These are phyloP conservation scores for Triplophysa bombifrons DNA, from an alignment of 2,797 vertebrate genomes.

Conservation along the genomic window DNA sequence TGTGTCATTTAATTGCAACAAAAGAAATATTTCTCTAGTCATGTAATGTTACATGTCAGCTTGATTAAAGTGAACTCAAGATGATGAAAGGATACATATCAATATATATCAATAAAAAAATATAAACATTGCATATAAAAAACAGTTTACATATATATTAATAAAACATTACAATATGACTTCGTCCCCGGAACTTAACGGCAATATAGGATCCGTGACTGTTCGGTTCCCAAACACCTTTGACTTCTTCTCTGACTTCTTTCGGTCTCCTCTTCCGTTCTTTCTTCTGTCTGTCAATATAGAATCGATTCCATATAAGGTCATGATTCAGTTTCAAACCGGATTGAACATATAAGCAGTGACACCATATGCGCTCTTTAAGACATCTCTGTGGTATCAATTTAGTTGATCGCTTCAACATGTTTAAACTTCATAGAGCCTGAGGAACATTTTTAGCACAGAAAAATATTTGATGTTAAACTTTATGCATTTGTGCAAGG, in stretches of 20 bases:
- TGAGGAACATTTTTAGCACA: background rate
- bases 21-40: background rate
- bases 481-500: background rate
- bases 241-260: conserved; percentile 24
- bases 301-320: conserved; percentile 11
- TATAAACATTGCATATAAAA: conserved; percentile 13
- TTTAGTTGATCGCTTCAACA: background rate
- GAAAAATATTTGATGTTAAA: background rate
- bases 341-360: background rate
- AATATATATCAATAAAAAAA: conserved; percentile 33
- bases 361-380: background rate
- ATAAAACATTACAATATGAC: conserved; percentile 2
- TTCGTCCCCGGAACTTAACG: conserved; percentile 1
- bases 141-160: conserved; percentile 7
- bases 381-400: background rate
- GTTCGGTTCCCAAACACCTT: conserved; percentile 30
- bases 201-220: conserved; percentile 22
- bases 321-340: background rate
- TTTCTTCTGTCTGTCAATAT: conserved; percentile 33
- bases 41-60: background rate
- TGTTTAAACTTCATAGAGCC: background rate
- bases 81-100: conserved; percentile 7
- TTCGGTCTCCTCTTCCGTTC: conserved; percentile 25
- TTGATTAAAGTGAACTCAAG: background rate
- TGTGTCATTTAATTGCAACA: conserved; percentile 8